These are phyloP conservation scores for Valencia hispanica DNA, from an alignment of 2,797 vertebrate species.

Conservation along the genomic window DNA sequence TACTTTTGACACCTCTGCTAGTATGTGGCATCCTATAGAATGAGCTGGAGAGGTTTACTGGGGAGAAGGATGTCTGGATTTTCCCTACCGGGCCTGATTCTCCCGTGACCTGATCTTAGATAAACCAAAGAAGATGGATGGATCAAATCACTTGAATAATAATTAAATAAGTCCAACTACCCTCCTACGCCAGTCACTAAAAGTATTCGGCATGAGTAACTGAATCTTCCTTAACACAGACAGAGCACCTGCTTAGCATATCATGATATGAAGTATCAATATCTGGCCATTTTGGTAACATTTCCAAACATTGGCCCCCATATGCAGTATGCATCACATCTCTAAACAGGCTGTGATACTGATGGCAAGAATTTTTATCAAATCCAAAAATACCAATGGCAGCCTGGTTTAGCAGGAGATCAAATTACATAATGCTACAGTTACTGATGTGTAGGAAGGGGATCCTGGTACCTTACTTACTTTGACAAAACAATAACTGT, in stretches of 20 bases:
- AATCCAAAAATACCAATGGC: not conserved
- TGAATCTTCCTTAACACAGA: not conserved
- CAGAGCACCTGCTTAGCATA: not conserved
- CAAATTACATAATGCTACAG: no score
- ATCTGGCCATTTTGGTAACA: not conserved
- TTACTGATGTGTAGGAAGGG: not conserved
- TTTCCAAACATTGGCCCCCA: not conserved
- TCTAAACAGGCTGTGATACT: not conserved
- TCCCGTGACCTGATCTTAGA: no score
- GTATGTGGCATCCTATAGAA: no score
- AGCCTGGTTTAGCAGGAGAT: not conserved
- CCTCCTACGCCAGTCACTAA: no score
- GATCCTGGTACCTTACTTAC: no score
- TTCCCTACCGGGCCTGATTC: no score
- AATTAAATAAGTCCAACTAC: not conserved
- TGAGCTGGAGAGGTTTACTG: no score
- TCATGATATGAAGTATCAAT: not conserved
- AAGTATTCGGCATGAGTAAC: no score
- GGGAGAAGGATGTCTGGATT: no score
- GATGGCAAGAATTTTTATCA: not conserved
- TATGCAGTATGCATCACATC: no score
- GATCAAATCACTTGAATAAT: not conserved
- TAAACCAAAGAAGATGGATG: no score
- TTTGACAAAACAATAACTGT: not conserved
- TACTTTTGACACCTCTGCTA: no score